phyloP scores from a whole-genome alignment of 2,888 invertebrate genomes.

The Polietes domitor region DNA sequence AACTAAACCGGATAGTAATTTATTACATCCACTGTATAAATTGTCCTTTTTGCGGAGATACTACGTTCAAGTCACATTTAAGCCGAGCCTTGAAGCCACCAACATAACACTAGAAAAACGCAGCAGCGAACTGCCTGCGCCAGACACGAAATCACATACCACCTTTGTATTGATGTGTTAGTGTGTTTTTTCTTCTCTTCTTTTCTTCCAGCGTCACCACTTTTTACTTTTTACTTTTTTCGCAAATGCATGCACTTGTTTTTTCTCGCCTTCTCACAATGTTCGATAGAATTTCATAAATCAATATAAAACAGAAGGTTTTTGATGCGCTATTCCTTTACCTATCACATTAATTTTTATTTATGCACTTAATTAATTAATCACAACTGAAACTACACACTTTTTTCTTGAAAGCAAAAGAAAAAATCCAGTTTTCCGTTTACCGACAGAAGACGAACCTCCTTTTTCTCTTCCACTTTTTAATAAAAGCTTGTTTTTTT shows the following conservation, averaged over 20 bases:
- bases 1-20: too few species aligned
- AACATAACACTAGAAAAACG: too few species aligned
- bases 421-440: constrained; percentile 53
- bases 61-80: too few species aligned
- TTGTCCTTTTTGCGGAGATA: too few species aligned
- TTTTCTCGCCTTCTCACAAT: constrained; percentile 32
- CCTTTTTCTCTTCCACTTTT: constrained; percentile 51
- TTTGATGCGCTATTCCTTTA: constrained; percentile 14
- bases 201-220: constrained; percentile 64
- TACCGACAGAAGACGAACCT: constrained; percentile 55
- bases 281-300: constrained; percentile 33
- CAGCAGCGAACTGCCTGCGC: neutral
- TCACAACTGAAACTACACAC: neutral
- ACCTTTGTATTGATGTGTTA: neutral
- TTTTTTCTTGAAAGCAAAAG: constrained; percentile 9
- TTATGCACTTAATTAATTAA: constrained; percentile 3
- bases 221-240: constrained; percentile 59
- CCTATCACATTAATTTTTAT: neutral
- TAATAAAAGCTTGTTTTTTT: constrained; percentile 27
- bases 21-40: too few species aligned
- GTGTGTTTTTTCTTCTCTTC: constrained; percentile 41
- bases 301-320: neutral
- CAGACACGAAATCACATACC: neutral
- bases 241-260: constrained; percentile 65
- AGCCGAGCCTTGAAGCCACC: neutral